Evolutionary conservation across 2,888 invertebrate genomes (phyloP).

Genomic region (Meganola albula): DNA sequence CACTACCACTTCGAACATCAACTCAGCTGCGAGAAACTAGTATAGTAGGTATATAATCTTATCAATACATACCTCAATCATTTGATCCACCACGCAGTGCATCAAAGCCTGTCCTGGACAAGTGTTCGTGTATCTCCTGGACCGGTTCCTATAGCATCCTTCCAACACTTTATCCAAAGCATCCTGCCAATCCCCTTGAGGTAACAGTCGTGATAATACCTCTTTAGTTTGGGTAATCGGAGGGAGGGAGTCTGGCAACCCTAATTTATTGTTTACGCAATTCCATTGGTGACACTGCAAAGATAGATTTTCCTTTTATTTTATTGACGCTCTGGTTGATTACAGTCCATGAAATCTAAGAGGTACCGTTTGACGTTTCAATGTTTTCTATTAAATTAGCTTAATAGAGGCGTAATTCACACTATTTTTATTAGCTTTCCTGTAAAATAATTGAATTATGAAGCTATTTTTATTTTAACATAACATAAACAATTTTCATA

Average conservation of each 20-base stretch:
- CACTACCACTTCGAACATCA: no score
- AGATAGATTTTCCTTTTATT: no score
- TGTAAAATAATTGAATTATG: no score
- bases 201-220: slow-evolving; percentile 35
- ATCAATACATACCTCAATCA: slow-evolving; percentile 40
- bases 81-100: slow-evolving; percentile 59
- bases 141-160: slow-evolving; percentile 42
- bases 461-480: no score
- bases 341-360: no score
- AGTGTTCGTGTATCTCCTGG: slow-evolving; percentile 44
- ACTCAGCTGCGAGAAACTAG: no score
- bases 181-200: slow-evolving; percentile 44
- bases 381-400: no score
- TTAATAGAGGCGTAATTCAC: no score
- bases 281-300: slow-evolving; percentile 59
- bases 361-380: no score
- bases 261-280: slow-evolving; percentile 49
- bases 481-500: no score
- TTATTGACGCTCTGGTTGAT: no score
- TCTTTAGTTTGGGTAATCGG: slow-evolving; percentile 28
- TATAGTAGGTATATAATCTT: neutral
- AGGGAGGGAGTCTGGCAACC: slow-evolving; percentile 41
- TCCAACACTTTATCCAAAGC: slow-evolving; percentile 34
- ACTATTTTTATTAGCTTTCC: no score
- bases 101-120: slow-evolving; percentile 60